These are phyloP conservation scores for Panthera uncia DNA, from an alignment of 2,113 vertebrate species.

Conservation along the genomic window DNA sequence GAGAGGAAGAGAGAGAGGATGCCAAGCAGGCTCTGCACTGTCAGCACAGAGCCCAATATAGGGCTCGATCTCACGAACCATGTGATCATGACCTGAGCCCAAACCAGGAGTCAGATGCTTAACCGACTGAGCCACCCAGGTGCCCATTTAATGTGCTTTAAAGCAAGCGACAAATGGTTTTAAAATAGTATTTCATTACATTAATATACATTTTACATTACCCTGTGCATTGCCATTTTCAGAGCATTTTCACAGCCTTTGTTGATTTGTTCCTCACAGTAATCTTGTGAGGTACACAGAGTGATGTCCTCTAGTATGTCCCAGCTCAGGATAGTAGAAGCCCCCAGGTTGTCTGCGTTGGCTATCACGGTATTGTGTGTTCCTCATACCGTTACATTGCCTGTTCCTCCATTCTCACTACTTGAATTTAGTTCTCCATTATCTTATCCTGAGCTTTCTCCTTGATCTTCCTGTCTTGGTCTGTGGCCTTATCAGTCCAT, in stretches of 20 bases:
- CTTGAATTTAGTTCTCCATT: not conserved
- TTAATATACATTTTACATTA: slow-evolving; percentile 13
- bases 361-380: not conserved
- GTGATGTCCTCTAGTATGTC: not conserved
- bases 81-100: no score
- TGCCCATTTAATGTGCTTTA: not conserved
- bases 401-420: not conserved
- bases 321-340: not conserved
- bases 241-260: not conserved
- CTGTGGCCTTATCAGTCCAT: not conserved
- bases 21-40: no score
- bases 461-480: not conserved
- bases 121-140: no score
- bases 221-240: not conserved
- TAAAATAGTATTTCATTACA: not conserved
- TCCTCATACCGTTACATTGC: not conserved
- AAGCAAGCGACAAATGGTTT: slow-evolving; percentile 40
- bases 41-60: no score
- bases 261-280: not conserved
- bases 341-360: not conserved
- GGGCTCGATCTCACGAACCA: no score
- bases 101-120: no score
- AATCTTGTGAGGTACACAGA: not conserved
- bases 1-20: no score
- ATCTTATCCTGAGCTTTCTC: not conserved